Evolutionary conservation across 2,113 vertebrate genomes (phyloP).

Genomic region (Mastomys coucha): DNA sequence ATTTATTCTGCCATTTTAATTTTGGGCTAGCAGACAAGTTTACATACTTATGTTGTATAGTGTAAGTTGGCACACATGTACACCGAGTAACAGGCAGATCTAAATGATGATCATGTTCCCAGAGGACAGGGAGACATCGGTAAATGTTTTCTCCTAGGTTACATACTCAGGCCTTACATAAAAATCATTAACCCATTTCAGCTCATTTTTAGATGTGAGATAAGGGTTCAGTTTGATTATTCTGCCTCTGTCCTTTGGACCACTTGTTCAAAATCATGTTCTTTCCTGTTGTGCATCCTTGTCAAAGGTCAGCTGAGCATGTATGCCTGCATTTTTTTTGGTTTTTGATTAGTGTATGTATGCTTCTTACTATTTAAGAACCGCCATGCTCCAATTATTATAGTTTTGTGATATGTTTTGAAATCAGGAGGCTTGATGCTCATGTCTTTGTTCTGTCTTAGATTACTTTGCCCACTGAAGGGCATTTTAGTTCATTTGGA

Average conservation of each 20-base stretch:
- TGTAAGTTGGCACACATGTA: background rate
- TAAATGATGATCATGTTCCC: background rate
- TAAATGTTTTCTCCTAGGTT: background rate
- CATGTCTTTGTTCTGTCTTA: background rate
- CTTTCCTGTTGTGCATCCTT: background rate
- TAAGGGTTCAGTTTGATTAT: background rate
- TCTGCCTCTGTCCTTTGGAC: too few relatives aligned
- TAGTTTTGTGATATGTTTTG: background rate
- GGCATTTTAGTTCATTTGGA: background rate
- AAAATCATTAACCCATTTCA: background rate
- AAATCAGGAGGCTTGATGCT: background rate
- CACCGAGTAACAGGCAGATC: background rate
- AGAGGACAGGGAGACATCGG: background rate
- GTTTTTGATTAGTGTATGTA: too few relatives aligned
- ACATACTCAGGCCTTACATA: background rate
- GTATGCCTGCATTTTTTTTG: background rate
- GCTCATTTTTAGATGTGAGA: background rate
- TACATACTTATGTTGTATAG: too few relatives aligned
- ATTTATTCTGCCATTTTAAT: background rate
- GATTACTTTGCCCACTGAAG: background rate
- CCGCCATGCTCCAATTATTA: background rate
- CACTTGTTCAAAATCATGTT: background rate
- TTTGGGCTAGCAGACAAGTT: background rate
- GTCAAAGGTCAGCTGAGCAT: background rate
- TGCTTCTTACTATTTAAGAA: background rate